phyloP scores from a whole-genome alignment of 2,888 invertebrate species.

The Acleris sparsana region DNA sequence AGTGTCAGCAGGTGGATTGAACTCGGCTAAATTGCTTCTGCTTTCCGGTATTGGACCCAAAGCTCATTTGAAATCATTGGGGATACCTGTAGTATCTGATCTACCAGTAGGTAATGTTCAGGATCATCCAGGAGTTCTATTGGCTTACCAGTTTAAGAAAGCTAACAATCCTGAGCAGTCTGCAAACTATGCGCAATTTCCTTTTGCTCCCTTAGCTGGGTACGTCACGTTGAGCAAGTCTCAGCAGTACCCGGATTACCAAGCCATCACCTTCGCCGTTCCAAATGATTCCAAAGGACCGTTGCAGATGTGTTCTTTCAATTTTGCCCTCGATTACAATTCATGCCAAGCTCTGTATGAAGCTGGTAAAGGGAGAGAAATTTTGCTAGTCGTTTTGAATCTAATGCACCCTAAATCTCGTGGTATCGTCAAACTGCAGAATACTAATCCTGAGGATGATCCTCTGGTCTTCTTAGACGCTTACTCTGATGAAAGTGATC shows the following conservation, averaged over 20 bases:
- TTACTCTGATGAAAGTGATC: constrained; percentile 3
- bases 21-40: constrained; percentile 66
- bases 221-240: not conserved
- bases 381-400: not conserved
- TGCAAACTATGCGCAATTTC: no score
- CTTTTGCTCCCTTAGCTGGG: not conserved
- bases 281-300: not conserved
- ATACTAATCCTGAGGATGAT: constrained; percentile 6
- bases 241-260: not conserved
- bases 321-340: no score
- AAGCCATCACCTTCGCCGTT: no score
- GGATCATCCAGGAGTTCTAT: no score
- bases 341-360: no score
- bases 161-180: not conserved
- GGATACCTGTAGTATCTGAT: constrained; percentile 35
- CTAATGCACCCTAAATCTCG: constrained; percentile 13
- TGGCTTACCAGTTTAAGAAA: not conserved
- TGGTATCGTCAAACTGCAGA: constrained; percentile 8
- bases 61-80: constrained; percentile 48
- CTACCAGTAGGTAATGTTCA: no score
- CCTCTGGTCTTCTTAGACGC: constrained; percentile 1
- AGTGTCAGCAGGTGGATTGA: constrained; percentile 61
- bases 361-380: constrained; percentile 1
- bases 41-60: constrained; percentile 67
- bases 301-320: no score